phyloP scores from a whole-genome alignment of 1,140 invertebrate species.

The Chironomus tepperi region DNA sequence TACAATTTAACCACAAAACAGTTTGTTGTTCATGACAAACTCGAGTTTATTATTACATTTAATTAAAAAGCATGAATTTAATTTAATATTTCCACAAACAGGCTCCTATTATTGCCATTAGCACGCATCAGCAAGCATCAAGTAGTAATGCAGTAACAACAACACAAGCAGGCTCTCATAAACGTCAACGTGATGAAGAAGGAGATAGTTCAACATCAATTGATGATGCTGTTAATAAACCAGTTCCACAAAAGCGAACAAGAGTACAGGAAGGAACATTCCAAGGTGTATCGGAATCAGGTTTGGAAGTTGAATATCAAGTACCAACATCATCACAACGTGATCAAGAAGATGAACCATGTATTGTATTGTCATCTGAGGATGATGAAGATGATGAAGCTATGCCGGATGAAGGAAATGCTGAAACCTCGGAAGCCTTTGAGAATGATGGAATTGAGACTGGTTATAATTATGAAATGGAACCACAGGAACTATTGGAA shows the following conservation, averaged over 20 bases:
- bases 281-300: conserved; percentile 43
- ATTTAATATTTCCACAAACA: not conserved
- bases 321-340: conserved; percentile 73
- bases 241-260: conserved; percentile 39
- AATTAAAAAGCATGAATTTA: not conserved
- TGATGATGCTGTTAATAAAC: conserved; percentile 41
- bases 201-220: conserved; percentile 45
- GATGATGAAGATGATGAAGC: conserved; percentile 47
- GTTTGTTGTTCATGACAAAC: too few species aligned
- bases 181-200: conserved; percentile 48
- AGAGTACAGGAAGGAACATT: conserved; percentile 38
- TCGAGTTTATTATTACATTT: not conserved
- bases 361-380: conserved; percentile 62
- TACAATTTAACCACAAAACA: too few species aligned
- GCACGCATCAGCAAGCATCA: conserved; percentile 47
- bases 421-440: conserved; percentile 33
- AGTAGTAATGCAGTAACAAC: conserved; percentile 52
- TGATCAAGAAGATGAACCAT: conserved; percentile 71
- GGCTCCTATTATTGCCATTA: conserved; percentile 34
- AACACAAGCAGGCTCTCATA: conserved; percentile 47
- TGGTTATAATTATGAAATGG: conserved; percentile 47
- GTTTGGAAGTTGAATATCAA: conserved; percentile 60
- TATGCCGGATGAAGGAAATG: conserved; percentile 46
- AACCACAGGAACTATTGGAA: conserved; percentile 45
- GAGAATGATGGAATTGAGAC: conserved; percentile 43